phyloP scores from a whole-genome alignment of 2,113 vertebrate species.

The Vombatus ursinus region DNA sequence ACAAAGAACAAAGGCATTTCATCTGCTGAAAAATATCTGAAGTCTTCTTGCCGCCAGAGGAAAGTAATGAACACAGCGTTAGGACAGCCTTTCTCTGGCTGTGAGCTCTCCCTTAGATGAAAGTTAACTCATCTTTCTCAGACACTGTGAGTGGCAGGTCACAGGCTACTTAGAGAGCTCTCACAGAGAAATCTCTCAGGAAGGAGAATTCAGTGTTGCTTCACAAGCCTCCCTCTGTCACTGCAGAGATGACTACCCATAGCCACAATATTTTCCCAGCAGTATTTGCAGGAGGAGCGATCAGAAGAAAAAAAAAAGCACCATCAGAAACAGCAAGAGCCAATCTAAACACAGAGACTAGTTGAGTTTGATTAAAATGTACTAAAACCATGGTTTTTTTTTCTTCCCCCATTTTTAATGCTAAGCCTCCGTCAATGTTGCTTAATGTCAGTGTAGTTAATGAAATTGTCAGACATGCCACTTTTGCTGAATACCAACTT shows the following conservation, averaged over 20 bases:
- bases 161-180: conserved; percentile 59
- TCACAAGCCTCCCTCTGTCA: conserved; percentile 58
- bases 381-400: conserved; percentile 69
- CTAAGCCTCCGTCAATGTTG: conserved; percentile 78
- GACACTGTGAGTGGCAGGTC: conserved; percentile 68
- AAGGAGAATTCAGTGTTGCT: conserved; percentile 58
- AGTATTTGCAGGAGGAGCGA: conserved; percentile 55
- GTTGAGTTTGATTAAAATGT: conserved; percentile 79
- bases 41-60: conserved; percentile 31
- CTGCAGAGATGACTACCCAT: conserved; percentile 47
- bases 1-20: conserved; percentile 54
- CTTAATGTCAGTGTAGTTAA: conserved; percentile 83
- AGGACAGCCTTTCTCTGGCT: conserved; percentile 63
- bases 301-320: conserved; percentile 32
- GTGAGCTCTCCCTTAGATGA: conserved; percentile 71
- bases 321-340: conserved; percentile 62
- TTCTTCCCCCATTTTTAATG: conserved; percentile 71
- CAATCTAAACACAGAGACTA: conserved; percentile 38
- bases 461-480: conserved; percentile 86
- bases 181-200: conserved; percentile 27
- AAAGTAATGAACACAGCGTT: conserved; percentile 63
- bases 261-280: conserved; percentile 63
- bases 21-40: conserved; percentile 52
- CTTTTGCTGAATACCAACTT: conserved; percentile 82
- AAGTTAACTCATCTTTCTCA: conserved; percentile 79